These are phyloP conservation scores for Chromobotia macracanthus DNA, from an alignment of 2,797 vertebrate genomes.

Conservation along the genomic window DNA sequence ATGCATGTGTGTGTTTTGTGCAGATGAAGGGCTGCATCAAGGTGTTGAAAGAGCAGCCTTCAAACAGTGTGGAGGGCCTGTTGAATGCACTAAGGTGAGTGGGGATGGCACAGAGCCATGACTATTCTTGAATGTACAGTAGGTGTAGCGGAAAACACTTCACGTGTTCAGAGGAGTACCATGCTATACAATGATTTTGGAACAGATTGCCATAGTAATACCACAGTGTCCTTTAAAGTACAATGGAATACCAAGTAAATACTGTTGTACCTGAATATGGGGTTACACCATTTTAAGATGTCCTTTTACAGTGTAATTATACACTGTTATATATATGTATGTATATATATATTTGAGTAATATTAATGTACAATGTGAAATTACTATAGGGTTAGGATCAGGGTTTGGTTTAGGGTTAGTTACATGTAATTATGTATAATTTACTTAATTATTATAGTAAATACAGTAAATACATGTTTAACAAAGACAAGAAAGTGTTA, in stretches of 20 bases:
- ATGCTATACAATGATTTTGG: too few species aligned
- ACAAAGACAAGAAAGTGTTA: too few species aligned
- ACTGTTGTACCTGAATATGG: not conserved
- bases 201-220: not conserved
- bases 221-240: not conserved
- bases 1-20: conserved; percentile 22
- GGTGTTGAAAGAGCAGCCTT: conserved; percentile 91
- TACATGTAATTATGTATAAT: too few species aligned
- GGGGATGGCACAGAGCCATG: not conserved
- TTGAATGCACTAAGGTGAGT: conserved; percentile 88
- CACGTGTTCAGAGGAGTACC: conserved; percentile 34
- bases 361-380: too few species aligned
- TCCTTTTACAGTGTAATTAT: too few species aligned
- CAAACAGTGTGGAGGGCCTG: conserved; percentile 89
- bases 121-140: not conserved
- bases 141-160: not conserved
- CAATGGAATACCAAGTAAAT: not conserved
- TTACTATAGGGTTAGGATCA: too few species aligned
- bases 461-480: too few species aligned
- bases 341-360: too few species aligned
- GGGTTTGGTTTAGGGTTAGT: too few species aligned
- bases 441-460: too few species aligned
- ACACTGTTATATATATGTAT: too few species aligned
- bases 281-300: not conserved
- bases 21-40: conserved; percentile 96